These are phyloP conservation scores for Tipula lateralis DNA, from an alignment of 2,888 invertebrate species.

Conservation along the genomic window DNA sequence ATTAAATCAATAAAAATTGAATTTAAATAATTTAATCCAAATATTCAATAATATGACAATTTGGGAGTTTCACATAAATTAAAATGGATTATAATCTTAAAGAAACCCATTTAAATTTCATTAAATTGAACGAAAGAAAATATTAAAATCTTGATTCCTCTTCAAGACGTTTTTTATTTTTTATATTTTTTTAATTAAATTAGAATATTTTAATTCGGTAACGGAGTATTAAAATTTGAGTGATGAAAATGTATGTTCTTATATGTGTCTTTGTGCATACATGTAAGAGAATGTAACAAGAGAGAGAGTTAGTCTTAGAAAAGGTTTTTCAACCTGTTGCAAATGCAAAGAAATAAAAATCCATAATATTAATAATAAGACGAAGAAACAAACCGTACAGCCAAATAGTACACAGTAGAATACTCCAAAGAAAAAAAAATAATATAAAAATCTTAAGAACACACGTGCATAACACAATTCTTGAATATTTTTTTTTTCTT, in stretches of 20 bases:
- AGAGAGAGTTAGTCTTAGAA: neutral
- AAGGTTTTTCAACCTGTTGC: neutral
- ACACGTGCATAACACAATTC: neutral
- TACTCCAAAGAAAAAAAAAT: neutral
- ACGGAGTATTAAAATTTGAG: neutral
- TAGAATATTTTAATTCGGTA: neutral
- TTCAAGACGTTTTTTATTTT: neutral
- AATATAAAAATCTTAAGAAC: neutral
- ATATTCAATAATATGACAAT: constrained; percentile 9
- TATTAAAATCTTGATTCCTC: neutral
- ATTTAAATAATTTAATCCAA: constrained; percentile 15
- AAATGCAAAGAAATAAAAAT: neutral
- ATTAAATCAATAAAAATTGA: neutral
- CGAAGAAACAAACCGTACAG: neutral
- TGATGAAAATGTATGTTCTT: neutral
- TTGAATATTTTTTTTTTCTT: neutral
- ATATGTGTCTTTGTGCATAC: neutral
- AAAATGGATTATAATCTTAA: constrained; percentile 15
- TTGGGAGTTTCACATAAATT: neutral
- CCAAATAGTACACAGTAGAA: neutral
- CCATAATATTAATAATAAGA: neutral
- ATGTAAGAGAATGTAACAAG: neutral
- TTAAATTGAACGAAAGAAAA: neutral
- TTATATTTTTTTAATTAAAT: neutral
- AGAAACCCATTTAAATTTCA: neutral